These are phyloP conservation scores for Cariama cristata DNA, from an alignment of 2,113 vertebrate genomes.

Conservation along the genomic window DNA sequence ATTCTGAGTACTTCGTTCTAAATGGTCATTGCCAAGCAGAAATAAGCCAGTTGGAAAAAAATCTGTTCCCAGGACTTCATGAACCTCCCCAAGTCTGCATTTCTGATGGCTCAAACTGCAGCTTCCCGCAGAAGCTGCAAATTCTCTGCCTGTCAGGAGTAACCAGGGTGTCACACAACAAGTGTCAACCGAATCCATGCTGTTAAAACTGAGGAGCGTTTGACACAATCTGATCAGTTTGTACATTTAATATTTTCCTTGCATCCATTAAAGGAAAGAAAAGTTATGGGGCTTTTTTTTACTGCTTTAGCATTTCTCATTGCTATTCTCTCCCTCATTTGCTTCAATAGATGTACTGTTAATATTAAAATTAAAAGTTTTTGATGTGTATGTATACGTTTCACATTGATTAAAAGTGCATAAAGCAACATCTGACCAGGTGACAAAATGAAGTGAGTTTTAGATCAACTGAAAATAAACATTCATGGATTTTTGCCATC, in stretches of 20 bases:
- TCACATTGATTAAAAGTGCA: neutral
- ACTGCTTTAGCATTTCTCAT: neutral
- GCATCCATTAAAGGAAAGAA: neutral
- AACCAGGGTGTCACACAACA: neutral
- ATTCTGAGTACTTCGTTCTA: neutral
- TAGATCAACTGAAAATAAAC: neutral
- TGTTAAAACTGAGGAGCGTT: neutral
- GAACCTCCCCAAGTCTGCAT: neutral
- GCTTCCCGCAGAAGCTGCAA: neutral
- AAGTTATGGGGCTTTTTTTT: fast-evolving
- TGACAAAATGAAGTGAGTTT: neutral
- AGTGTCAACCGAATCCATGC: neutral
- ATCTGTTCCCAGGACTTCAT: neutral
- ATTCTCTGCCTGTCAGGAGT: neutral
- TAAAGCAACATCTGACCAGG: neutral
- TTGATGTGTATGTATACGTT: neutral
- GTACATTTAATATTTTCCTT: neutral
- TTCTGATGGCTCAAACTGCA: neutral
- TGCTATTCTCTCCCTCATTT: neutral
- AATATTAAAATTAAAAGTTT: too few relatives aligned
- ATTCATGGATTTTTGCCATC: neutral
- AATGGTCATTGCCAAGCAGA: neutral
- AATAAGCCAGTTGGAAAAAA: neutral
- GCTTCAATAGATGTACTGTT: neutral
- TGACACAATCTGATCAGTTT: neutral